Base-by-base conservation (phyloP, 2,797 vertebrate genomes). In the Mus minutoides region DNA sequence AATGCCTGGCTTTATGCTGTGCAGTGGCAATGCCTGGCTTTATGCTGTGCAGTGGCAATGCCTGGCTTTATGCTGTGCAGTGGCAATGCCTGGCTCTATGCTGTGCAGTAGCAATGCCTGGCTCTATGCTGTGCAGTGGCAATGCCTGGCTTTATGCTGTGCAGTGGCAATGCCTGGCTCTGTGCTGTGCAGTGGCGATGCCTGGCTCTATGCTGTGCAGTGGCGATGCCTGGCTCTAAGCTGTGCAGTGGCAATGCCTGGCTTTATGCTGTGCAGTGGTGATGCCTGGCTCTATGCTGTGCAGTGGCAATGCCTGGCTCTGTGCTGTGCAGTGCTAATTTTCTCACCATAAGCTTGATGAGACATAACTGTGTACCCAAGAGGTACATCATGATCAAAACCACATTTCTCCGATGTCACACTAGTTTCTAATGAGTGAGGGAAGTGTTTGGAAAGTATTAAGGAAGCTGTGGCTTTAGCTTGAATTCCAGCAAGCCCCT, bases 351-450 rank as follows among this genome's bases (percentile, higher is more conserved):
- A 37, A 58, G 83, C 84, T 71, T 86, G 22, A 92, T 87, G 88
- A 97, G 88, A 85, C 86, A 31, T 12, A 86, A 75, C 73, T n/a
- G 7, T 26, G 84, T 40, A 40, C 80, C 86, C 52, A 95, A 85
- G 92, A 69, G 67, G 75, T 94, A 46, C n/a, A 43, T 86, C 78
- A 88, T 94, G 73, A 95, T 77, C 84, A 84, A 88, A 96, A 96
- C 92, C 92, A 86, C 90, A 86, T 94, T 85, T 88, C 82, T 90
- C 89, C 67, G 46, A 87, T 75, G 60, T 92, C 40, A 40, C 89
- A 76, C 34, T 90, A 64, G 54, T 85, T 92, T 95, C 89, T 86
- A 92, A 85, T 58, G 90, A 79, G 80, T 60, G 64, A 54, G 34
- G 49, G 56, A 77, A n/a, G 49, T 85, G 8, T 46, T 88, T 76